phyloP scores from a whole-genome alignment of 1,140 invertebrate genomes.

The Odontomachus brunneus region DNA sequence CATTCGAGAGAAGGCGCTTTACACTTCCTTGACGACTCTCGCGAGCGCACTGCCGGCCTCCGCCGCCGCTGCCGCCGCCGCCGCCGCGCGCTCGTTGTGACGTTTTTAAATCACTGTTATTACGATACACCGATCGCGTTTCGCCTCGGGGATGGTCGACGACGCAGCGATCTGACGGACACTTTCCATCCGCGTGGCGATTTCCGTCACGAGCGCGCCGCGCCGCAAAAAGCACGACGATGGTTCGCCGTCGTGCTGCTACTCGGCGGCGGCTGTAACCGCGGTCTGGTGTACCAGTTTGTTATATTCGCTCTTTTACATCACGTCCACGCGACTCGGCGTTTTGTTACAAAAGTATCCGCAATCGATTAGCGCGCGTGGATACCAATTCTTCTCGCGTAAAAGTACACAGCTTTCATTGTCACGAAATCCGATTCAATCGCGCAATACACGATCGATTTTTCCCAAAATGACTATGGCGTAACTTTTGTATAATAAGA shows the following conservation, averaged over 20 bases:
- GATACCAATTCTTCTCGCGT: not conserved
- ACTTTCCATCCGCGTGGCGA: conserved; percentile 79
- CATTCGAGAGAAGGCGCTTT: conserved; percentile 42
- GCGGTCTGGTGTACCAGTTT: conserved; percentile 65
- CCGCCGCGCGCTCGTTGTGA: conserved; percentile 26
- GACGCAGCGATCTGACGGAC: conserved; percentile 61
- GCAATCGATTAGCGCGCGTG: not conserved
- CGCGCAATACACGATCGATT: too few species aligned
- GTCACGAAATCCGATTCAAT: too few species aligned
- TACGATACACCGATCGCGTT: conserved; percentile 68
- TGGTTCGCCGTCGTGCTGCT: conserved; percentile 64
- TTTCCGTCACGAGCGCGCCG: conserved; percentile 74
- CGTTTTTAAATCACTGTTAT: conserved; percentile 69
- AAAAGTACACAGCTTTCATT: too few species aligned
- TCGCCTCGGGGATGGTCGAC: conserved; percentile 65
- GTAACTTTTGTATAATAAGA: too few species aligned
- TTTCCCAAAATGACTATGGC: too few species aligned
- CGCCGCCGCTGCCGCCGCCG: not conserved
- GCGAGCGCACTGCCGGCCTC: conserved; percentile 6
- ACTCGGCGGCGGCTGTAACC: conserved; percentile 72
- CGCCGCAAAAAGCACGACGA: conserved; percentile 67
- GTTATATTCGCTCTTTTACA: conserved; percentile 78
- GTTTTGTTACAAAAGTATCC: conserved; percentile 73
- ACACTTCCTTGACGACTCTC: conserved; percentile 34
- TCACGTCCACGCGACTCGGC: conserved; percentile 65